Base-by-base conservation (phyloP, 2,888 invertebrate species). In the Sycophila texana region DNA sequence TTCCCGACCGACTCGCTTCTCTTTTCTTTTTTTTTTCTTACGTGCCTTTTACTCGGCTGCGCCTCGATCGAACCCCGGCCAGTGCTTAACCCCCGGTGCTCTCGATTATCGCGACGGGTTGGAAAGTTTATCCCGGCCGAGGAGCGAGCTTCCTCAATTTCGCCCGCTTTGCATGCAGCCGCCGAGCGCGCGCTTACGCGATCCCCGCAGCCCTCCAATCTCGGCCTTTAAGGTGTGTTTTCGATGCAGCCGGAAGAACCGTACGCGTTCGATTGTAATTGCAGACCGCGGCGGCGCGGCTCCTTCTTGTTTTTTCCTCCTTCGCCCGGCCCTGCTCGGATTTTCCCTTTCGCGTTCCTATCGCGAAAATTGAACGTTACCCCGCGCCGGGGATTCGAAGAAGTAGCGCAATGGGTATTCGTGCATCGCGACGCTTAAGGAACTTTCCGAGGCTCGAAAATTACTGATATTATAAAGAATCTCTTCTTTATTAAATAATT, bases 1-100 rank as follows among this genome's bases (percentile, higher is more conserved):
- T 88, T 58, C 65, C 65, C 3, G 1, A n/a, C 49, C 22, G n/a
- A 1, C 12, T 55, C n/a, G 22, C n/a, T 65, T 49, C 14, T 51
- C 22, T 49, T 68, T n/a, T 58, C 51, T 47, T 12, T 60, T 14
- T 58, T 60, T 70, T 39, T 76, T 13, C 16, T 26, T 2, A 12
- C 26, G 61, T 61, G 13, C 61, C 5, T 61, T 53, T 26, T 26
- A 26, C 20, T 10, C 51, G 14, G 26, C 67, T 47, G 20, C 22
- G n/a, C n/a, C n/a, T 53, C 22, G 26, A 60, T 60, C 7, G 60
- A 60, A 60, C 60, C 60, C 26, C 22, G 10, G 57, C 57, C 10
- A 13, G 14, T 14, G 60, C 26, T 60, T 60, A 60, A 60, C 22
- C 60, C 60, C 60, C 60, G 22, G 58, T 22, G 60, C 26, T 22